Evolutionary conservation across 1,140 invertebrate species (phyloP).

Genomic region (Oppia nitens): DNA sequence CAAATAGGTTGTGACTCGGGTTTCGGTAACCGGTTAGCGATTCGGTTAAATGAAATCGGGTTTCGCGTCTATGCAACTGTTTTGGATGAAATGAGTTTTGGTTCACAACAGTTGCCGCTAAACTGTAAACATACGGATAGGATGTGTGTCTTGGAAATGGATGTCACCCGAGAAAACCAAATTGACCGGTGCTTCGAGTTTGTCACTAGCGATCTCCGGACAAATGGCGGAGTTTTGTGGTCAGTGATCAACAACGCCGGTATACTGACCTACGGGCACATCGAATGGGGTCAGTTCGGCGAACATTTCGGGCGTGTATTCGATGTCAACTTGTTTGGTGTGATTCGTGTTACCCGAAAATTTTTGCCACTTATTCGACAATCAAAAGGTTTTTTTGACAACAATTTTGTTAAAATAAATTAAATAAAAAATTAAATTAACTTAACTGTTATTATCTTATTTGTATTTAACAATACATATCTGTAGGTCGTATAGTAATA

Average conservation of each 20-base stretch:
- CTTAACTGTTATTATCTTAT: no score
- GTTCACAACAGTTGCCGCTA: slow-evolving; percentile 26
- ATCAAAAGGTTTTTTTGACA: no score
- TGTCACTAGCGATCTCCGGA: not conserved
- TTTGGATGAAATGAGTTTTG: slow-evolving; percentile 34
- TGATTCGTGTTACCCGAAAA: slow-evolving; percentile 26
- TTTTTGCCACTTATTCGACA: slow-evolving; percentile 28
- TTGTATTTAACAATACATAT: not conserved
- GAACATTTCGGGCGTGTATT: slow-evolving; percentile 19
- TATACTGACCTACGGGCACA: slow-evolving; percentile 27
- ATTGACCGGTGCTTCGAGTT: not conserved
- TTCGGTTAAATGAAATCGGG: slow-evolving; percentile 28
- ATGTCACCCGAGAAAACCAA: slow-evolving; percentile 43
- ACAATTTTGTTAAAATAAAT: no score
- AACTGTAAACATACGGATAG: slow-evolving; percentile 21
- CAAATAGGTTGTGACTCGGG: slow-evolving; percentile 34
- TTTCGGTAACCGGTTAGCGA: slow-evolving; percentile 31
- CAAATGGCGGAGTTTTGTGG: slow-evolving; percentile 22
- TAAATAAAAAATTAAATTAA: no score
- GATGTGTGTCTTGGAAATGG: slow-evolving; percentile 36
- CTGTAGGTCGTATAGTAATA: slow-evolving; percentile 2
- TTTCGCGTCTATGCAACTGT: slow-evolving; percentile 44
- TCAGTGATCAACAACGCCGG: slow-evolving; percentile 31
- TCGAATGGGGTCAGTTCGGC: slow-evolving; percentile 21
- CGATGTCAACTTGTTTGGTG: slow-evolving; percentile 30